phyloP scores from a whole-genome alignment of 2,888 invertebrate species.

The Eristalinus sepulchralis region DNA sequence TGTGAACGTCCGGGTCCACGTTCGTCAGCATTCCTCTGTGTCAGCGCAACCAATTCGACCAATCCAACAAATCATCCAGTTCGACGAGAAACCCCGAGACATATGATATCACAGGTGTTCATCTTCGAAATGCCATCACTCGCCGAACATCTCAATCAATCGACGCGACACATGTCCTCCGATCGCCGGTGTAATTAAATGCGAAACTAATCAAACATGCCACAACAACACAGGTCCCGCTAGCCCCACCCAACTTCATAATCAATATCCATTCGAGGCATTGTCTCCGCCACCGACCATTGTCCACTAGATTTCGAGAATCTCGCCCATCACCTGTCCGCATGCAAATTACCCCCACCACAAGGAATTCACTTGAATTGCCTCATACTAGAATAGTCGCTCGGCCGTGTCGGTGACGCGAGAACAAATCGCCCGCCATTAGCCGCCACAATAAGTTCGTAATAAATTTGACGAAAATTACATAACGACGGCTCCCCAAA shows the following conservation, averaged over 20 bases:
- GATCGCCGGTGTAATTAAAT: constrained; percentile 9
- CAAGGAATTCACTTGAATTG: not conserved
- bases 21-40: not conserved
- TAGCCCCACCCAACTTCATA: constrained; percentile 38
- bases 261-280: constrained; percentile 28
- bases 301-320: constrained; percentile 29
- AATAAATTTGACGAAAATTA: constrained; percentile 59
- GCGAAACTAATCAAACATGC: constrained; percentile 13
- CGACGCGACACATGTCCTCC: not conserved
- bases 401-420: constrained; percentile 54
- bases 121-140: not conserved
- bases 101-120: constrained; percentile 2
- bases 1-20: not conserved
- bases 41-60: not conserved
- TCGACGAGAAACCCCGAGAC: not conserved
- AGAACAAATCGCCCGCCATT: constrained; percentile 57
- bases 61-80: constrained; percentile 19
- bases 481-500: constrained; percentile 34
- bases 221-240: not conserved
- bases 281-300: constrained; percentile 31
- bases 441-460: constrained; percentile 46
- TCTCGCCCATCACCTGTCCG: constrained; percentile 51
- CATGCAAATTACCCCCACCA: constrained; percentile 28
- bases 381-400: constrained; percentile 41
- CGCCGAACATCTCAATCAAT: not conserved